Base-by-base conservation (phyloP, 2,113 vertebrate species). In the Muntiacus muntjak region DNA sequence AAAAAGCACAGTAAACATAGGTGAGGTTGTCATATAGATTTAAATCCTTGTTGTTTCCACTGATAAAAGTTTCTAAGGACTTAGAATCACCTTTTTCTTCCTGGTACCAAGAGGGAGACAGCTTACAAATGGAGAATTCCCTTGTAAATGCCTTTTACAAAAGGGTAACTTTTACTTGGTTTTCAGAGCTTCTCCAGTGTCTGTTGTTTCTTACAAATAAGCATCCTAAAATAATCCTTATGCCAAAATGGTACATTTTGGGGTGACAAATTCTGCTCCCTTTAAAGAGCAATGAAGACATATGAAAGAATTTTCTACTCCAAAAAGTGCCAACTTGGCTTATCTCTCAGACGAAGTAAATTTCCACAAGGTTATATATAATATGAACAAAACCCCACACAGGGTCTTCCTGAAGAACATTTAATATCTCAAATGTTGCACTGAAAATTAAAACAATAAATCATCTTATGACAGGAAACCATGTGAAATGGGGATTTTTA, bases 381-480 rank as follows among this genome's bases (percentile, higher is more conserved):
- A 95, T 67, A 94, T 52, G 52, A 97, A 79, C 91, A 95, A 95
- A 94, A 78, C 5, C 14, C 43, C 15, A 94, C 23, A 40, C 58
- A 45, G 50, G 90, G 52, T 95, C 30, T 97, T 95, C 94, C 47
- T 78, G 45, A 98, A 96, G 10, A 97, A 95, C 88, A 62, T 91
- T 98, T 98, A 97, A 85, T 90, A 97, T 71, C 76, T 86, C 97
- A 97, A 98, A 85, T 91, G 89, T 81, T 93, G 11, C 89, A 87
- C 81, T 87, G 83, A 97, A 98, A 98, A 98, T 98, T 98, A 98
- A 98, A 98, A 98, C 88, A 96, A 98, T 98, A 98, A 98, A 96
- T 98, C 97, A 97, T 97, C 71, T 40, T 94, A 91, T 97, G 97
- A 98, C 90, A 96, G 45, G 30, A 98, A 96, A 82, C 45, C 93